Percentiles rank a stretch among this genome's conserved stretches.
phyloP scores from a whole-genome alignment of 2,113 vertebrate species.

The Xyrauchen texanus region DNA sequence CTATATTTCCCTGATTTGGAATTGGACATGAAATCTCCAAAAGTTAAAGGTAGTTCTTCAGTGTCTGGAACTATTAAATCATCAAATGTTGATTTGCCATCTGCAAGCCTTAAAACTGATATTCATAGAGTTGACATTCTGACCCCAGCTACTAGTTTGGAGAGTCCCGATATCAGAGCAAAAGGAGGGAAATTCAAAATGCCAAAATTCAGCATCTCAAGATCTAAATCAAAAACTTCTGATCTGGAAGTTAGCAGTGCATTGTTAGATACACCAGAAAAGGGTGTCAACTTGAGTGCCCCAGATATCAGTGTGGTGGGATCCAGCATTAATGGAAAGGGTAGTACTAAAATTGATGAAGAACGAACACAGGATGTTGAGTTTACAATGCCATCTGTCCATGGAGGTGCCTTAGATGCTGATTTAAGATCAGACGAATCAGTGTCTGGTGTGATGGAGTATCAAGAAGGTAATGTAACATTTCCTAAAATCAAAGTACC shows the following conservation, averaged over 20 bases:
- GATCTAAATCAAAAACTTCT: too few species aligned
- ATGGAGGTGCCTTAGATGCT: conserved; percentile 14
- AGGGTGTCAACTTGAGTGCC: conserved; percentile 45
- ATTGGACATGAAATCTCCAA: conserved; percentile 88
- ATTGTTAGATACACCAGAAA: conserved; percentile 35
- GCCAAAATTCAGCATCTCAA: conserved; percentile 54
- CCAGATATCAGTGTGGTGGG: conserved; percentile 35
- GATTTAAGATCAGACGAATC: conserved; percentile 3
- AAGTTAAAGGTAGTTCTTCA: conserved; percentile 63
- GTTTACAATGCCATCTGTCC: conserved; percentile 29
- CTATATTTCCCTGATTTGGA: conserved; percentile 91
- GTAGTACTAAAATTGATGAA: conserved; percentile 47
- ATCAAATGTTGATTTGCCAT: conserved; percentile 65
- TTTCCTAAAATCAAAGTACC: conserved; percentile 84
- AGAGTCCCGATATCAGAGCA: conserved; percentile 70
- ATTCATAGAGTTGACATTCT: conserved; percentile 53
- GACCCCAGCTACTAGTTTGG: conserved; percentile 55
- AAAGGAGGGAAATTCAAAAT: conserved; percentile 74
- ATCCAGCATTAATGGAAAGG: conserved; percentile 51
- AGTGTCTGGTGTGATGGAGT: conserved; percentile 53
- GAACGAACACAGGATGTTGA: conserved; percentile 24
- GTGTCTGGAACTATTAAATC: conserved; percentile 61
- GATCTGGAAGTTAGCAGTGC: too few species aligned
- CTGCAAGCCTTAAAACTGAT: conserved; percentile 53
- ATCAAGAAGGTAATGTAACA: conserved; percentile 66